A percentile compares a stretch with the other conserved stretches of the same genome.
Conservation (phyloP, 2,888 invertebrate species). For the Steinernema scapterisci region DNA sequence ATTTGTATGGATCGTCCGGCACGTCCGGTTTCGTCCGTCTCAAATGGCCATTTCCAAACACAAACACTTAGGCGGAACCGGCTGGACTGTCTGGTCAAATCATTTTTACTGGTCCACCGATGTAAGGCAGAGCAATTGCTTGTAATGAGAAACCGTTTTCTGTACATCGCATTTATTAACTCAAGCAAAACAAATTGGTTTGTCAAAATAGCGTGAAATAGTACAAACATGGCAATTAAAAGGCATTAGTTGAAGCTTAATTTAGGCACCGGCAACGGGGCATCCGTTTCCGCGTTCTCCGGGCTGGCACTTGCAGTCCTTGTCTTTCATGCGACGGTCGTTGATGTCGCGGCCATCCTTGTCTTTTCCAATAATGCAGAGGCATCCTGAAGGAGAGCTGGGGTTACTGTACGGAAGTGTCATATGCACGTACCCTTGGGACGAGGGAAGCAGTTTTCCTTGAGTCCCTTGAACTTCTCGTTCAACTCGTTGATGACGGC, state of each 20-base stretch:
- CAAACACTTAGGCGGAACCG: too few relatives aligned
- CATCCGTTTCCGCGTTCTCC: conserved; percentile 47
- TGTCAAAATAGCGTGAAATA: background rate
- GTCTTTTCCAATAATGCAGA: conserved; percentile 65
- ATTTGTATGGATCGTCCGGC: too few relatives aligned
- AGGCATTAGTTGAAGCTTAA: background rate
- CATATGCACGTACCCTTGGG: conserved; percentile 48
- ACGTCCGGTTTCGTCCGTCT: too few relatives aligned
- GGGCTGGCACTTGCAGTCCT: conserved; percentile 60
- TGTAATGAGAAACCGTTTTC: too few relatives aligned
- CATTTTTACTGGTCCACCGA: too few relatives aligned
- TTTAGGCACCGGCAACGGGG: conserved; percentile 31
- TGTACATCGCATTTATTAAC: conserved; percentile 6
- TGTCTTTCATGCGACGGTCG: conserved; percentile 63
- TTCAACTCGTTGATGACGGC: conserved; percentile 64
- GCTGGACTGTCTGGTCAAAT: too few relatives aligned
- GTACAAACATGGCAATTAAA: background rate
- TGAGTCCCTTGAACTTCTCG: conserved; percentile 64
- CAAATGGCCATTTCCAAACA: too few relatives aligned
- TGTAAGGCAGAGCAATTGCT: too few relatives aligned
- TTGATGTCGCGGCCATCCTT: conserved; percentile 63
- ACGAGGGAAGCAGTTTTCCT: conserved; percentile 61
- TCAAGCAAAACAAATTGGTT: background rate
- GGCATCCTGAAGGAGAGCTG: conserved; percentile 49
- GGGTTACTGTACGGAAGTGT: too few relatives aligned